These are phyloP conservation scores for Gallinago media DNA, from an alignment of 2,113 vertebrate species.

Conservation along the genomic window DNA sequence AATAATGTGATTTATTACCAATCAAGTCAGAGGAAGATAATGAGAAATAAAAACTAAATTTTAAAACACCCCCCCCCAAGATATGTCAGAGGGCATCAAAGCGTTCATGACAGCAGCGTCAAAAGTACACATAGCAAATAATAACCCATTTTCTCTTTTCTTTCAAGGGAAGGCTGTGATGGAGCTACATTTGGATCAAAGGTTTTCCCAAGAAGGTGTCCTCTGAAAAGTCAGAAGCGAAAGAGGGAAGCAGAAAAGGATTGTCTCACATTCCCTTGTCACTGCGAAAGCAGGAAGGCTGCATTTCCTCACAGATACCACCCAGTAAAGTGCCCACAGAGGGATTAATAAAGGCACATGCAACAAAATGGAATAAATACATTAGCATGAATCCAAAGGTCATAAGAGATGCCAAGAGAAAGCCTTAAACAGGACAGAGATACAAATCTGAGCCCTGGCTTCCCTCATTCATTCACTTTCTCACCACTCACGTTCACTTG, in stretches of 20 bases:
- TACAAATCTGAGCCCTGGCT: background rate
- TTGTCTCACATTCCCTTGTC: background rate
- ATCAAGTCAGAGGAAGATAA: background rate
- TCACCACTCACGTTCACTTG: background rate
- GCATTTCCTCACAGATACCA: background rate
- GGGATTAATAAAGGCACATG: background rate
- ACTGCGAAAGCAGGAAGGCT: background rate
- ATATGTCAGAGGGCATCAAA: background rate
- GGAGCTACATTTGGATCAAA: background rate
- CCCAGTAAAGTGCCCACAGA: background rate
- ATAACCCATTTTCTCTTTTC: background rate
- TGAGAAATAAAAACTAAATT: background rate
- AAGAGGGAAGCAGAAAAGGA: background rate
- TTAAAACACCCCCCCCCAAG: background rate
- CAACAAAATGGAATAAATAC: background rate
- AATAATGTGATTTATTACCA: background rate
- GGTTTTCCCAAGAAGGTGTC: background rate
- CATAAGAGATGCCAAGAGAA: background rate
- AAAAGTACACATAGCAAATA: background rate
- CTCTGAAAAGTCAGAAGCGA: background rate
- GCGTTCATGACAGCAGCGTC: background rate
- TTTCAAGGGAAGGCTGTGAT: background rate
- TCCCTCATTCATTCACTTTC: background rate
- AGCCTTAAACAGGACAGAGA: background rate
- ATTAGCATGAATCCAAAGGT: background rate